Percentiles rank a stretch among this genome's conserved stretches.
Evolutionary conservation across 2,888 invertebrate species (phyloP).

Genomic region (Abrostola tripartita): DNA sequence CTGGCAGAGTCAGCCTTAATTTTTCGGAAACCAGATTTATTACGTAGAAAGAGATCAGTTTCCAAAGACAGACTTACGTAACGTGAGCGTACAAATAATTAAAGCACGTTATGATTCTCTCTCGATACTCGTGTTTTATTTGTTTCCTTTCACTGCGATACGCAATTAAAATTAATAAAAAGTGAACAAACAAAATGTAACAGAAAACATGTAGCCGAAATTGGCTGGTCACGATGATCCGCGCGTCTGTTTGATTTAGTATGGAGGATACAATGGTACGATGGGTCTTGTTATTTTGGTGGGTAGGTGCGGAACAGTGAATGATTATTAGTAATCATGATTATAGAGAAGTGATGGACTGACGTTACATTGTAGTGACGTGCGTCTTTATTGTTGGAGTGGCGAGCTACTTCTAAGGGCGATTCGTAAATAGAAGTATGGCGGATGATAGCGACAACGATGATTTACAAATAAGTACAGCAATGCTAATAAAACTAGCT

Average conservation of each 20-base stretch:
- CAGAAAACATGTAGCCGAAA: constrained; percentile 39
- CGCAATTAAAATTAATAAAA: constrained; percentile 72
- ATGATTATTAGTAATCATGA: constrained; percentile 70
- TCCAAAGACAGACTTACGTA: constrained; percentile 47
- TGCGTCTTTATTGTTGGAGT: constrained; percentile 60
- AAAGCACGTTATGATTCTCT: constrained; percentile 54
- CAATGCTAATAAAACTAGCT: too few species aligned
- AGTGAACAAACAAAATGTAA: constrained; percentile 58
- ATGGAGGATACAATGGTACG: constrained; percentile 7
- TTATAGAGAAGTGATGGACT: constrained; percentile 57
- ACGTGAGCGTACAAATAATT: constrained; percentile 56
- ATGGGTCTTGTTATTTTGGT: constrained; percentile 60
- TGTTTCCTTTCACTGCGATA: constrained; percentile 69
- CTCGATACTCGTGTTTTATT: constrained; percentile 62
- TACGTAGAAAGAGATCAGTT: constrained; percentile 24
- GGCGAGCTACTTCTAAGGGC: constrained; percentile 8
- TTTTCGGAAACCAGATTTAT: too few species aligned
- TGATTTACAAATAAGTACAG: too few species aligned
- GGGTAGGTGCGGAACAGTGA: constrained; percentile 70
- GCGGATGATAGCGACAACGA: too few species aligned
- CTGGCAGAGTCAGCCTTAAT: too few species aligned
- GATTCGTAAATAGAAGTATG: neutral
- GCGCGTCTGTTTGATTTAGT: neutral
- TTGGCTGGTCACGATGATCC: constrained; percentile 32
- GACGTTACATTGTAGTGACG: constrained; percentile 54